Base-by-base conservation (phyloP, 1,140 invertebrate genomes). In the Heliconius eleuchia region DNA sequence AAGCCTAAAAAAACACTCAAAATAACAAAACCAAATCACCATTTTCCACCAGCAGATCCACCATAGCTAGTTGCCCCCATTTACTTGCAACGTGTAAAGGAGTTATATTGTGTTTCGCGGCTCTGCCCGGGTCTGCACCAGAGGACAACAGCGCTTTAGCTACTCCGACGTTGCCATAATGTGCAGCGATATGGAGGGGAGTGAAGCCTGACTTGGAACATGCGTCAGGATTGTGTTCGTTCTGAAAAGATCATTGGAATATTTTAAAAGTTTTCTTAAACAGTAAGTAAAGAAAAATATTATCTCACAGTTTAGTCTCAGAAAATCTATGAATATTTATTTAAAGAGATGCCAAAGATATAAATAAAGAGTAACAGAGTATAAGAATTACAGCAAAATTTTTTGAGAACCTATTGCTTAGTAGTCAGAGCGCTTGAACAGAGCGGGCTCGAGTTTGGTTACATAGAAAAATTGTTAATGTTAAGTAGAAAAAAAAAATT, bases 161-260 rank as follows among this genome's bases (percentile, higher is more conserved):
- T 80, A 99, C 99, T 90, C 98, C 98, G 86, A 98, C 97, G 94
- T 99, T 99, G 37, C 99, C 99, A 95, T 99, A 99, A 95, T 99
- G 99, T 30, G 99, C 97, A 37, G 99, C 99, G 87, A 99, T 99
- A 94, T 99, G 99, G 27, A 99, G 96, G 1, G 99, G 99, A 1
- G 99, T 99, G 91, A 99, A 99, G 1, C 99, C 99, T 88, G 98
- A 99, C 95, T 99, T 99, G 16, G 98, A 99, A 74, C 98, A 98
- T 71, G 98, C 97, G 92, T 99, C 98, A 1, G 98, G 98, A 94
- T 98, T 99, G 91, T 98, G 98, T 92, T 99, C 98, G 93, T 98
- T 99, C 95, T 97, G 91, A 83, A 86, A 52, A 52, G 50, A 3
- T 57, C 7, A 11, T 46, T 16, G 42, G 42, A 46, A 16, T 46